These are phyloP conservation scores for Sebastes cheni DNA, from an alignment of 2,797 vertebrate species.

Conservation along the genomic window DNA sequence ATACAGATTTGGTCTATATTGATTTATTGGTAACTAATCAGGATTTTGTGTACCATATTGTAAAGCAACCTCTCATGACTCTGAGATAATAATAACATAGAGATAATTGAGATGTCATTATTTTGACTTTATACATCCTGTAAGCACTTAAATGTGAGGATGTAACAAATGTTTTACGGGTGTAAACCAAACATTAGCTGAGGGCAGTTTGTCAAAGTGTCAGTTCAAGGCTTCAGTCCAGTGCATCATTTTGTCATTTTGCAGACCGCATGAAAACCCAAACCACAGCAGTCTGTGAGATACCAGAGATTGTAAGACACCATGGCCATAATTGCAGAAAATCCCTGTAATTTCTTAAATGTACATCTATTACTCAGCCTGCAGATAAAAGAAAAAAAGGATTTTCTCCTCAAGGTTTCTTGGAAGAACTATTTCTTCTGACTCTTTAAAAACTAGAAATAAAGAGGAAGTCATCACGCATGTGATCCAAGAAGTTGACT, in stretches of 20 bases:
- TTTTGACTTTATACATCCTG: conserved; percentile 26
- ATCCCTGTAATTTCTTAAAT: conserved; percentile 16
- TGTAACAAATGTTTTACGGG: conserved; percentile 43
- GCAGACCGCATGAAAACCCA: conserved; percentile 54
- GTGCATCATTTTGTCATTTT: conserved; percentile 50
- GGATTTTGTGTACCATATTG: background rate
- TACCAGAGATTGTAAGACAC: conserved; percentile 29
- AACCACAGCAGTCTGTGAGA: conserved; percentile 41
- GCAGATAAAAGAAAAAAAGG: background rate
- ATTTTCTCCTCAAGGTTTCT: background rate
- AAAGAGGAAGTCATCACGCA: background rate
- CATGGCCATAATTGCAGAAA: conserved; percentile 31
- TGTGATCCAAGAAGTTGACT: background rate
- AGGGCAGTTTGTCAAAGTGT: conserved; percentile 52
- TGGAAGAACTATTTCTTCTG: background rate
- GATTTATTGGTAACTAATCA: background rate
- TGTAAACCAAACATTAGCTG: conserved; percentile 53
- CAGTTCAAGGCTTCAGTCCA: conserved; percentile 44
- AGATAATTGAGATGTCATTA: conserved; percentile 19
- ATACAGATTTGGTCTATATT: background rate
- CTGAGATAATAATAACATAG: background rate
- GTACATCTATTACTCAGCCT: background rate
- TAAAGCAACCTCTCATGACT: background rate
- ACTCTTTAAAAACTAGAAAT: background rate
- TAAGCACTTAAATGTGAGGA: conserved; percentile 28